Conservation (phyloP, 2,113 vertebrate genomes). For the Bujurquina vittata region DNA sequence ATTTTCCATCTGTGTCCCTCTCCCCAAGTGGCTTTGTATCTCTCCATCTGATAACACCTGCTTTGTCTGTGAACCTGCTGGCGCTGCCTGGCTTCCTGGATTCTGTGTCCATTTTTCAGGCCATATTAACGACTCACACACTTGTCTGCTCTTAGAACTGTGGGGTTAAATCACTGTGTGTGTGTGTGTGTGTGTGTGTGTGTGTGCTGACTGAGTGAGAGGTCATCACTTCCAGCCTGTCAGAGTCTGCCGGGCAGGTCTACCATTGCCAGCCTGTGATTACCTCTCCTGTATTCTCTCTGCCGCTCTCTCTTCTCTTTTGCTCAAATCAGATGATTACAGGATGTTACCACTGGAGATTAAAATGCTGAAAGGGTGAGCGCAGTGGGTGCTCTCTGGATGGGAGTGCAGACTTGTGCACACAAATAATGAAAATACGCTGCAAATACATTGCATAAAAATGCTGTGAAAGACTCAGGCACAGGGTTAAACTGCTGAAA, state of each 20-base stretch:
- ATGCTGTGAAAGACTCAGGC: neutral
- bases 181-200: neutral
- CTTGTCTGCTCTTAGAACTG: constrained; percentile 18
- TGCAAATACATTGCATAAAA: neutral
- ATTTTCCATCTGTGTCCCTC: constrained; percentile 49
- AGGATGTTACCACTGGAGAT: constrained; percentile 68
- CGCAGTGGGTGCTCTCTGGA: constrained; percentile 28
- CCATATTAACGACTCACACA: constrained; percentile 16
- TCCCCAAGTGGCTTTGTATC: constrained; percentile 31
- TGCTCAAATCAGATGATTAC: constrained; percentile 74
- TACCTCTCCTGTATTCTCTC: constrained; percentile 54
- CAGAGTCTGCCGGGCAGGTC: constrained; percentile 45
- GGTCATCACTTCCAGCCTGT: constrained; percentile 64
- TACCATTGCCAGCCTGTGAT: constrained; percentile 66
- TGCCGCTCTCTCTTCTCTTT: constrained; percentile 39
- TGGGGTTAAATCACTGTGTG: constrained; percentile 31
- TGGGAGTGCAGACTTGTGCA: neutral
- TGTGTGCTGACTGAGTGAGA: constrained; percentile 41
- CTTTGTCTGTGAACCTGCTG: constrained; percentile 16
- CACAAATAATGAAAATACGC: constrained; percentile 4
- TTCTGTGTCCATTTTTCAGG: neutral
- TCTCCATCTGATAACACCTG: constrained; percentile 43
- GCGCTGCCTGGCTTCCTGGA: neutral
- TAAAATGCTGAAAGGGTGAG: constrained; percentile 53
- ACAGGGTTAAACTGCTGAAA: neutral